A percentile compares a stretch with the other conserved stretches of the same genome.
Evolutionary conservation across 2,113 vertebrate species (phyloP).

Genomic region (Camelus bactrianus): DNA sequence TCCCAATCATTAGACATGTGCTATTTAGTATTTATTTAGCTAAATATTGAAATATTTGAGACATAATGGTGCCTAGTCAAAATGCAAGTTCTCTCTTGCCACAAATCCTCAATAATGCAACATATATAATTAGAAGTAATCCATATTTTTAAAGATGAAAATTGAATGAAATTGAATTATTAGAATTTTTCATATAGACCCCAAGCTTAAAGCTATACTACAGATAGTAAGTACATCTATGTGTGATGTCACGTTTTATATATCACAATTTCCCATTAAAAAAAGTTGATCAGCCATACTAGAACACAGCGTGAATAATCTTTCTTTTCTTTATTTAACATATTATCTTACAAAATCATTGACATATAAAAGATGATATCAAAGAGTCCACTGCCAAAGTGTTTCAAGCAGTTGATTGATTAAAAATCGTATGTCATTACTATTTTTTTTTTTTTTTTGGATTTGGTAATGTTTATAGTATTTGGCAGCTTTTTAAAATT

Average conservation of each 20-base stretch:
- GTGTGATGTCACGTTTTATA: not conserved
- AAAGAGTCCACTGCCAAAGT: conserved; percentile 67
- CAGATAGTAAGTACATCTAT: not conserved
- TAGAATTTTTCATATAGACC: not conserved
- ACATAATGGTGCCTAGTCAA: not conserved
- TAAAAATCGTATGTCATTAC: conserved; percentile 56
- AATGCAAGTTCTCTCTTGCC: not conserved
- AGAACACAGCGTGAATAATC: conserved; percentile 36
- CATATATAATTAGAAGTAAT: not conserved
- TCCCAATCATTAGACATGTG: not conserved
- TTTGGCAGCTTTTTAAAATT: conserved; percentile 66
- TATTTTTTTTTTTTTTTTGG: not conserved
- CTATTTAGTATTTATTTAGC: not conserved
- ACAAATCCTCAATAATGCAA: conserved; percentile 4
- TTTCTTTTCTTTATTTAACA: conserved; percentile 39
- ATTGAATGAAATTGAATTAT: not conserved
- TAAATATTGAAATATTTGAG: not conserved
- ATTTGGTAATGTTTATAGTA: conserved; percentile 53
- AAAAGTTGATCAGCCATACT: not conserved
- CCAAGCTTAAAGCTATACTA: not conserved
- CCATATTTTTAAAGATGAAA: not conserved
- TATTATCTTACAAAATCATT: conserved; percentile 55
- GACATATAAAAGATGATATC: not conserved
- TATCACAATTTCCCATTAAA: not conserved
- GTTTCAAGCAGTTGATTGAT: conserved; percentile 55